These are phyloP conservation scores for Bruchidius siliquastri DNA, from an alignment of 2,888 invertebrate species.

Conservation along the genomic window DNA sequence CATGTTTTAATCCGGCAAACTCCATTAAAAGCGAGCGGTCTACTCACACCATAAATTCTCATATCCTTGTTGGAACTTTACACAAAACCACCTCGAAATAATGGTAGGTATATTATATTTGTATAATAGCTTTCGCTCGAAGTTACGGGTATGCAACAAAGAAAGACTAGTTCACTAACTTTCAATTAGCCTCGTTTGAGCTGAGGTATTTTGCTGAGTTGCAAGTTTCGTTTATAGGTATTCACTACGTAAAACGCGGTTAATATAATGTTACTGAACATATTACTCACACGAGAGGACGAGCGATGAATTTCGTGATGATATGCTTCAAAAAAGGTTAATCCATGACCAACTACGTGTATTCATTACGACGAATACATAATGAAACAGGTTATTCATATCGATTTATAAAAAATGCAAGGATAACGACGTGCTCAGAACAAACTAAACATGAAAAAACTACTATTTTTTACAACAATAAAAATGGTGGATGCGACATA, in stretches of 20 bases:
- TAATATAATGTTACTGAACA: too few relatives aligned
- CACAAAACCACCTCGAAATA: background rate
- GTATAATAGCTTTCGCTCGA: conserved; percentile 6
- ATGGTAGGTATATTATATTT: background rate
- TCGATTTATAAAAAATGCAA: too few relatives aligned
- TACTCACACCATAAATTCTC: background rate
- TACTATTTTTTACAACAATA: too few relatives aligned
- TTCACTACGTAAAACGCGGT: background rate
- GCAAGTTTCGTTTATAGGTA: background rate
- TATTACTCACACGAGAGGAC: too few relatives aligned
- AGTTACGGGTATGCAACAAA: conserved; percentile 6
- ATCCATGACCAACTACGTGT: too few relatives aligned
- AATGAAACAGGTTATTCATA: too few relatives aligned
- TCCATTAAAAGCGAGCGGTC: background rate
- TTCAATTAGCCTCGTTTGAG: conserved; percentile 7
- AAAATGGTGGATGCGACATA: too few relatives aligned
- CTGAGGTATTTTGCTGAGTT: background rate
- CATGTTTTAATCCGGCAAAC: background rate
- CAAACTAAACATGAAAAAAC: too few relatives aligned
- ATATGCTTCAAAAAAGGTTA: too few relatives aligned
- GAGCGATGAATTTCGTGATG: too few relatives aligned
- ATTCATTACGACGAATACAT: too few relatives aligned
- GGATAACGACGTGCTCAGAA: too few relatives aligned
- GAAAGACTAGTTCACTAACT: conserved; percentile 6
- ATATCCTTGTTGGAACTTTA: background rate